Evolutionary conservation across 2,888 invertebrate species (phyloP).

Genomic region (Dolichopus griseipennis): DNA sequence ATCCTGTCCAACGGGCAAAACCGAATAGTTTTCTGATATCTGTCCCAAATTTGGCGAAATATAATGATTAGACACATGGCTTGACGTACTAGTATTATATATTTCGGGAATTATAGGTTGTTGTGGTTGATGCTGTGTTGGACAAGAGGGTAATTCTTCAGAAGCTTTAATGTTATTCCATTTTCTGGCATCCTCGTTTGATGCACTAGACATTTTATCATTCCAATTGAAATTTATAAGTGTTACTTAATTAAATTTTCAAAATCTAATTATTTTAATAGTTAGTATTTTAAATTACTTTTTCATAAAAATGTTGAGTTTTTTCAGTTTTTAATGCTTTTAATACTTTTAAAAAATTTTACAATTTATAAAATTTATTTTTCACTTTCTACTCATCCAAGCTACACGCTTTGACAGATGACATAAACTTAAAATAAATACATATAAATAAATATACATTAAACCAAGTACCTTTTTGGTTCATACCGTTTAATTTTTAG

Average conservation of each 20-base stretch:
- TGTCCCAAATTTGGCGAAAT: slow-evolving; percentile 26
- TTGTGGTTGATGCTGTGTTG: slow-evolving; percentile 15
- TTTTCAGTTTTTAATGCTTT: not conserved
- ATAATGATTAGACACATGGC: slow-evolving; percentile 14
- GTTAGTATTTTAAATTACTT: no score
- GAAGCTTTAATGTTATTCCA: not conserved
- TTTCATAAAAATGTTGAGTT: no score
- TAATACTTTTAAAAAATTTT: not conserved
- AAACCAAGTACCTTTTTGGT: no score
- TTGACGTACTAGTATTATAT: slow-evolving; percentile 15
- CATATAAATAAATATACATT: no score
- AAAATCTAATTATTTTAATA: no score
- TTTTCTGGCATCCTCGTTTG: not conserved
- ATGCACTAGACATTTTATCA: not conserved
- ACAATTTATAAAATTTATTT: not conserved
- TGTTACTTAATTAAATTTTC: no score
- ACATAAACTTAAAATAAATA: not conserved
- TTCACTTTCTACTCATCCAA: not conserved
- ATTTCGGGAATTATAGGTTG: slow-evolving; percentile 10
- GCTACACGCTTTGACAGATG: not conserved
- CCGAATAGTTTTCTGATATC: slow-evolving; percentile 37
- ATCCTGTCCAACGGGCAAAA: slow-evolving; percentile 39
- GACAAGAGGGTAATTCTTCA: not conserved
- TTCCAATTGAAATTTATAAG: not conserved
- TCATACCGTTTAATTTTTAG: no score